phyloP scores from a whole-genome alignment of 2,888 invertebrate species.

The Mimachlamys varia region DNA sequence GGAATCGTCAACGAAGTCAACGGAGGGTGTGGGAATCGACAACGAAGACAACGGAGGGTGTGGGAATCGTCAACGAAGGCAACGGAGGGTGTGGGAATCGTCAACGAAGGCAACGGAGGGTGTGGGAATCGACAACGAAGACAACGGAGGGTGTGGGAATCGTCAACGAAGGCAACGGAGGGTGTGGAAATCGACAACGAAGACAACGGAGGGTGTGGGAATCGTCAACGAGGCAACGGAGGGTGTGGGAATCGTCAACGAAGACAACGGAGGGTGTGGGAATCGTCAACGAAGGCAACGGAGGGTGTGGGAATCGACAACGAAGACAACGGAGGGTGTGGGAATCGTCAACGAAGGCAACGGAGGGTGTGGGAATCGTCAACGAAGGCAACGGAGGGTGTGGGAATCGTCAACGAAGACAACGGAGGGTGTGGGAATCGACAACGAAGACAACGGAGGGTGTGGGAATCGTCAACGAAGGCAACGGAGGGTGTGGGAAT shows the following conservation, averaged over 20 bases:
- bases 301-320: background rate
- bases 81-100: background rate
- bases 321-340: no score
- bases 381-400: no score
- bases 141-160: background rate
- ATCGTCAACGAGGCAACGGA: no score
- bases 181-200: background rate
- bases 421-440: background rate
- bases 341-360: no score
- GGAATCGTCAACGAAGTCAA: no score
- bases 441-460: no score
- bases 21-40: background rate
- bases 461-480: background rate
- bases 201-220: background rate
- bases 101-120: no score
- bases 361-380: background rate
- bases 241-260: background rate
- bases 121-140: background rate
- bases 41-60: no score
- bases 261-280: background rate
- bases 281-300: no score
- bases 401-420: background rate
- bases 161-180: no score
- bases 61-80: background rate
- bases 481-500: background rate